These are phyloP conservation scores for Xenotilapia longispinis DNA, from an alignment of 2,113 vertebrate genomes.

Conservation along the genomic window DNA sequence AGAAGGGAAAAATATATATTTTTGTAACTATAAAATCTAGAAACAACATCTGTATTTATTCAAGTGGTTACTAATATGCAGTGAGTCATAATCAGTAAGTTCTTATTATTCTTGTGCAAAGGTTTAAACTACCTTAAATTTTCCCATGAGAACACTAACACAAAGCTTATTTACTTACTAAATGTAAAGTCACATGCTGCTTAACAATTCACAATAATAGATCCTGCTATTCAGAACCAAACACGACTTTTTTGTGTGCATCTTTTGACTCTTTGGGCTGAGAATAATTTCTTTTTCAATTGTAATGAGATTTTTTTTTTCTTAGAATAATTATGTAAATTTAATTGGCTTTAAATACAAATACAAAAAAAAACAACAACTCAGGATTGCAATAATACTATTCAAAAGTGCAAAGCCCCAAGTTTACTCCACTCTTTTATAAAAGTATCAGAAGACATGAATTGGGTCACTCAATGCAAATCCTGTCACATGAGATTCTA, in stretches of 20 bases:
- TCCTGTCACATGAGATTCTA: slow-evolving; percentile 63
- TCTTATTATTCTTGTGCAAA: background rate
- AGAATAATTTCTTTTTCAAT: slow-evolving; percentile 2
- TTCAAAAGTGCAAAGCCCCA: background rate
- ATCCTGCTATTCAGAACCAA: slow-evolving; percentile 92
- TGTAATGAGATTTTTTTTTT: background rate
- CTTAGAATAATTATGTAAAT: background rate
- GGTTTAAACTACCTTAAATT: background rate
- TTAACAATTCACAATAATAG: slow-evolving; percentile 74
- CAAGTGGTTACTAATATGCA: background rate
- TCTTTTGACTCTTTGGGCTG: slow-evolving; percentile 29
- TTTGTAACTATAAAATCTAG: background rate
- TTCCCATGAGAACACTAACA: background rate
- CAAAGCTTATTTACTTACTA: background rate
- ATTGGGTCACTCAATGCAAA: slow-evolving; percentile 53
- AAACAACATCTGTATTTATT: background rate
- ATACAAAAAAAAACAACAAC: background rate
- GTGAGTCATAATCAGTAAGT: background rate
- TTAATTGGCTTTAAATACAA: background rate
- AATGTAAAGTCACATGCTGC: background rate
- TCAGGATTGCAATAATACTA: background rate
- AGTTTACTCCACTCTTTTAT: background rate
- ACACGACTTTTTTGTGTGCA: slow-evolving; percentile 60
- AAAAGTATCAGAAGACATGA: slow-evolving; percentile 11
- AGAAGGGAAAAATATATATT: slow-evolving; percentile 1